These are phyloP conservation scores for Halocynthia aurantium DNA, from an alignment of 23 tunicate species.

Conservation along the genomic window DNA sequence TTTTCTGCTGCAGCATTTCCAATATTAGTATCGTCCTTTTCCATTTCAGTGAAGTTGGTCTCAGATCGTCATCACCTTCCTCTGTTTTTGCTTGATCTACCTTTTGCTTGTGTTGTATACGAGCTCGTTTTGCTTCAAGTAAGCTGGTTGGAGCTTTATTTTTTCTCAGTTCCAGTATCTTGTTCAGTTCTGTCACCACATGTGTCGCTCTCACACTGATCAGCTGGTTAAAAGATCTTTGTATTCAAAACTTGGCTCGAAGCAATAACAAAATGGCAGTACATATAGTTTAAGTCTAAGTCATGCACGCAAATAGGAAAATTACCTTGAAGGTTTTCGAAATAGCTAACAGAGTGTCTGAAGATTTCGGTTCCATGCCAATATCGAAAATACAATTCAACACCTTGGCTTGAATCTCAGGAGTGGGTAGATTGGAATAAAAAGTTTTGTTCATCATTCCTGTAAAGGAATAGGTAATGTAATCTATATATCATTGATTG, in stretches of 20 bases:
- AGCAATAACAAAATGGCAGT: too few relatives aligned
- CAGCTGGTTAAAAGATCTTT: too few relatives aligned
- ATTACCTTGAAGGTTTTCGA: not conserved
- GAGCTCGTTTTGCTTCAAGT: too few relatives aligned
- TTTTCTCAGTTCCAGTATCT: not conserved
- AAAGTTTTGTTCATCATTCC: not conserved
- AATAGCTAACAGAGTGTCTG: not conserved
- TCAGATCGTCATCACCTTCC: too few relatives aligned
- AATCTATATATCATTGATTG: too few relatives aligned
- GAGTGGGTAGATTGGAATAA: not conserved
- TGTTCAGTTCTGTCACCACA: not conserved
- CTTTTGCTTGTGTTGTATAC: not conserved
- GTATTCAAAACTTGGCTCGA: too few relatives aligned
- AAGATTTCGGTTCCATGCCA: not conserved
- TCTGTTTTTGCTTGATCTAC: too few relatives aligned
- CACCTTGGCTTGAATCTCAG: not conserved
- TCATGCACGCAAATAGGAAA: too few relatives aligned
- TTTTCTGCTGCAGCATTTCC: not conserved
- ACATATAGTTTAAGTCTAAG: too few relatives aligned
- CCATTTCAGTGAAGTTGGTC: not conserved
- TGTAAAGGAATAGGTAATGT: too few relatives aligned
- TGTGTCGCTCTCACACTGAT: not conserved
- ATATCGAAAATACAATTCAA: not conserved
- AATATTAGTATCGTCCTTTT: not conserved
- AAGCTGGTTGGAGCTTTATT: too few relatives aligned